Evolutionary conservation across 1,140 invertebrate genomes (phyloP).

Genomic region (Scaptodrosophila lebanonensis): DNA sequence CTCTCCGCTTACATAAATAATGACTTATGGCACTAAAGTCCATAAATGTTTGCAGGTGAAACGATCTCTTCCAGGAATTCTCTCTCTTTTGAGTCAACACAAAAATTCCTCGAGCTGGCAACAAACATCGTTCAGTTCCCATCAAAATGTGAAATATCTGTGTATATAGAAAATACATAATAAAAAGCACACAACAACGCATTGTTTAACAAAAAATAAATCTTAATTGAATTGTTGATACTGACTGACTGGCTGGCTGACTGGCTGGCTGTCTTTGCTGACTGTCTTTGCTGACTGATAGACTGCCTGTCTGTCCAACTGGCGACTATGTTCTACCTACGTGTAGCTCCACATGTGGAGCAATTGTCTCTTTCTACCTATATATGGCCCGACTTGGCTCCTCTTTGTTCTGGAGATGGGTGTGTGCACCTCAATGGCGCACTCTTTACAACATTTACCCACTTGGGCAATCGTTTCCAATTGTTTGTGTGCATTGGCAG

Average conservation of each 20-base stretch:
- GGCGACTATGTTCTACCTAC: not conserved
- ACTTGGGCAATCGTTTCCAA: too few relatives aligned
- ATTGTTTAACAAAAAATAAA: slow-evolving; percentile 74
- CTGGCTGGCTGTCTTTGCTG: slow-evolving; percentile 20
- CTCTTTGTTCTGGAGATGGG: slow-evolving; percentile 56
- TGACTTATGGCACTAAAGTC: slow-evolving; percentile 43
- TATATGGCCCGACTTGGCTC: not conserved
- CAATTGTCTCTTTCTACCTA: slow-evolving; percentile 36
- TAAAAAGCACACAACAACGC: slow-evolving; percentile 50
- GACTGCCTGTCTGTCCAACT: slow-evolving; percentile 2
- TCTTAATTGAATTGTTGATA: slow-evolving; percentile 72
- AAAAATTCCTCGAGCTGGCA: slow-evolving; percentile 51
- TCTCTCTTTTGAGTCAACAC: slow-evolving; percentile 32
- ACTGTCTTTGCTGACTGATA: slow-evolving; percentile 15
- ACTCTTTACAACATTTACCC: slow-evolving; percentile 41
- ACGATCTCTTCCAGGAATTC: slow-evolving; percentile 59
- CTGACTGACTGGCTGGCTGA: slow-evolving; percentile 43
- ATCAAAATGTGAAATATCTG: slow-evolving; percentile 55
- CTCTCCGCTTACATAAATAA: slow-evolving; percentile 27
- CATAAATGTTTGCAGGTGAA: slow-evolving; percentile 52
- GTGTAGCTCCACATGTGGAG: slow-evolving; percentile 31
- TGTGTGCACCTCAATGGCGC: slow-evolving; percentile 52
- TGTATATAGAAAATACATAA: slow-evolving; percentile 49
- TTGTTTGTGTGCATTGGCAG: slow-evolving; percentile 41
- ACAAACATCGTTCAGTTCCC: slow-evolving; percentile 37